Conservation (phyloP, 1,140 invertebrate species). For the Hyles vespertilio region DNA sequence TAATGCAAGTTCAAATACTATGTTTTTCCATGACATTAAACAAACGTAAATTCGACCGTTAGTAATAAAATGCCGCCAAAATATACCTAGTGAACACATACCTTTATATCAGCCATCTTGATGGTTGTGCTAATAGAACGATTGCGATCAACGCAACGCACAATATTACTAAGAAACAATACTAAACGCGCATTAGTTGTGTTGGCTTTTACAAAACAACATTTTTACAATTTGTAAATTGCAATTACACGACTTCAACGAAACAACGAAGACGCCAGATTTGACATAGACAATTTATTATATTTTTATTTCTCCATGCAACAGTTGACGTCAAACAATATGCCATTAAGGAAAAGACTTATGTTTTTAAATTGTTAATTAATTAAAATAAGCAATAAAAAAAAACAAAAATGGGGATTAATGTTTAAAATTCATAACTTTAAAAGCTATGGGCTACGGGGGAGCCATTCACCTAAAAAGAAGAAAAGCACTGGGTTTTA, state of each 20-base stretch:
- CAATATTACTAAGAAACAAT: constrained; percentile 45
- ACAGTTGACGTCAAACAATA: no score
- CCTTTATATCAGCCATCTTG: constrained; percentile 75
- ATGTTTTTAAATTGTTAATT: no score
- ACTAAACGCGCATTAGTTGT: constrained; percentile 34
- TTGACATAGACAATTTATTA: constrained; percentile 35
- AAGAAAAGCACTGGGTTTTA: no score
- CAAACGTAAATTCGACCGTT: constrained; percentile 49
- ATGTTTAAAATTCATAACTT: no score
- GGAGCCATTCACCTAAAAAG: no score
- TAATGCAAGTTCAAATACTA: no score
- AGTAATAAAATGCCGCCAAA: constrained; percentile 70
- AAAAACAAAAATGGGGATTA: no score
- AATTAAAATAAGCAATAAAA: no score
- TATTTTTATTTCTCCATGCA: constrained; percentile 14
- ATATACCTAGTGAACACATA: constrained; percentile 31
- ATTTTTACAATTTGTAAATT: constrained; percentile 41
- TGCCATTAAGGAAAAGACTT: no score
- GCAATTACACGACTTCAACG: constrained; percentile 38
- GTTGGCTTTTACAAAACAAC: constrained; percentile 43
- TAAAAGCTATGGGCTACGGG: no score
- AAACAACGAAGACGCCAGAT: constrained; percentile 53
- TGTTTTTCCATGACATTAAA: background rate
- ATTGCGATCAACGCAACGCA: constrained; percentile 54
- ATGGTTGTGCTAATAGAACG: constrained; percentile 44